Conservation (phyloP, 30 jellyfish, hydroid and myxozoan species). For the Nemopilema nomurai region DNA sequence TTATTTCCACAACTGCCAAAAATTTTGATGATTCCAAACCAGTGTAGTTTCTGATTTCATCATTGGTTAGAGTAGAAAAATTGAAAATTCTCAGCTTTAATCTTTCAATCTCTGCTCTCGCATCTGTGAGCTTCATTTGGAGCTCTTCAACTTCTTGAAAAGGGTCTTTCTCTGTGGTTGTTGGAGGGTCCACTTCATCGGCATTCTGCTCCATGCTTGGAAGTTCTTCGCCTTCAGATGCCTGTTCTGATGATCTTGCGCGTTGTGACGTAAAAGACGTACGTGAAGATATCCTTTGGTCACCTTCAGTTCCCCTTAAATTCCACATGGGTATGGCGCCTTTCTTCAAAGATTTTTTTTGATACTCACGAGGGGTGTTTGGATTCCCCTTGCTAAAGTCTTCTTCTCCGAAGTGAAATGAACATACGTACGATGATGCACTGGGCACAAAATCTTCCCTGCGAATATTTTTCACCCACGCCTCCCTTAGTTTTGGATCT, state of each 20-base stretch:
- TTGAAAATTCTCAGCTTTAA: not conserved
- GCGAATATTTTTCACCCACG: not conserved
- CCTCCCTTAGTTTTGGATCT: not conserved
- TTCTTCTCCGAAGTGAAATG: not conserved
- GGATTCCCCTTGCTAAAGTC: not conserved
- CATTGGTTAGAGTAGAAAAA: not conserved
- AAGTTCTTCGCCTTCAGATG: no score
- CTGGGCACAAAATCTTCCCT: not conserved
- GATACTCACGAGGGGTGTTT: not conserved
- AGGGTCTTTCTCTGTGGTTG: no score
- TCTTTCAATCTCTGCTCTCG: not conserved
- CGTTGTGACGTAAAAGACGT: no score
- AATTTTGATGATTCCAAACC: slow-evolving; percentile 1
- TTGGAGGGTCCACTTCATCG: no score
- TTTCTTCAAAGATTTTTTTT: not conserved
- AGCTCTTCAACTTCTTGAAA: not conserved
- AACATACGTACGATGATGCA: not conserved
- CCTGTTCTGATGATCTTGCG: no score
- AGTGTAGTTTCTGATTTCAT: slow-evolving; percentile 3
- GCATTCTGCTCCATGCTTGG: no score
- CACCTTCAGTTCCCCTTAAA: no score
- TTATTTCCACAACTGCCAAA: not conserved
- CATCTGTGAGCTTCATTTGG: not conserved
- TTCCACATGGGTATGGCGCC: not conserved
- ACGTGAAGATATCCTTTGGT: no score